A percentile compares a stretch with the other conserved stretches of the same genome.
Evolutionary conservation across 2,888 invertebrate genomes (phyloP).

Genomic region (Xestia ashworthii): DNA sequence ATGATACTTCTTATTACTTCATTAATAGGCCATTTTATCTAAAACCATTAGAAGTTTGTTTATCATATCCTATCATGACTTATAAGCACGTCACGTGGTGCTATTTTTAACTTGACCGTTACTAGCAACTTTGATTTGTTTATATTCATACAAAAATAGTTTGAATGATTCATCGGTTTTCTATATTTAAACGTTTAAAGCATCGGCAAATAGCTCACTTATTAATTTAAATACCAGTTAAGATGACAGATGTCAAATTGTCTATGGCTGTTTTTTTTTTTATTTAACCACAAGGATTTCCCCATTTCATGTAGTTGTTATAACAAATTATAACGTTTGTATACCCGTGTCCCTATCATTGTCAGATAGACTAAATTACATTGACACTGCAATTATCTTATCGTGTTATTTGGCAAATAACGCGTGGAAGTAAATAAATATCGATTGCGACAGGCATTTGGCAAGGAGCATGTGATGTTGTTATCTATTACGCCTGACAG

Average conservation of each 20-base stretch:
- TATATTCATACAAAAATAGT: constrained; percentile 49
- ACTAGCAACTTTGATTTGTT: constrained; percentile 50
- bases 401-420: constrained; percentile 68
- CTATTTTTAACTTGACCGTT: constrained; percentile 54
- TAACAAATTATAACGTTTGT: background rate
- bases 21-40: constrained; percentile 18
- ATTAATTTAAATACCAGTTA: constrained; percentile 4
- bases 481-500: constrained; percentile 80
- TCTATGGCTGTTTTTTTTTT: background rate
- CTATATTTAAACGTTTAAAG: constrained; percentile 41
- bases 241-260: background rate
- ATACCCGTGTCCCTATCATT: constrained; percentile 38
- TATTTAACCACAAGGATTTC: background rate
- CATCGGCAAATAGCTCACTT: constrained; percentile 9
- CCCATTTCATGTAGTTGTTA: background rate
- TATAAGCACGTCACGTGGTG: constrained; percentile 31
- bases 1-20: background rate
- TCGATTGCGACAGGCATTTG: constrained; percentile 67
- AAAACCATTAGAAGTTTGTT: constrained; percentile 30
- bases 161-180: constrained; percentile 53
- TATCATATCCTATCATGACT: constrained; percentile 41
- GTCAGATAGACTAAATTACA: constrained; percentile 54
- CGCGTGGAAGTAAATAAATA: constrained; percentile 68
- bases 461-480: constrained; percentile 71
- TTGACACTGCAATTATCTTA: constrained; percentile 67